Conservation (phyloP, 1,140 invertebrate genomes). For the Ephestia elutella region DNA sequence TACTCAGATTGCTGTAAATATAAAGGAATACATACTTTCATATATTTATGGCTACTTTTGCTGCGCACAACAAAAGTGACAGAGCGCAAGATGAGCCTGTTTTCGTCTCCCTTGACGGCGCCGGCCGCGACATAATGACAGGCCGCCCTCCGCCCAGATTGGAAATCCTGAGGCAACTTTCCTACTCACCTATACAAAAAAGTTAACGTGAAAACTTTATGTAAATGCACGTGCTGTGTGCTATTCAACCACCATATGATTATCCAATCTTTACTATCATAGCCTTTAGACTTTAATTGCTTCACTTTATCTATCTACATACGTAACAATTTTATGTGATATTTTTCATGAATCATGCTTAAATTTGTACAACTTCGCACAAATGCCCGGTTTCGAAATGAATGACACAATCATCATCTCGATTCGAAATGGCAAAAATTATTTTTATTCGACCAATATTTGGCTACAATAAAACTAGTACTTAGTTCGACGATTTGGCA, state of each 20-base stretch:
- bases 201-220: slow-evolving; percentile 40
- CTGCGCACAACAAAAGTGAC: not conserved
- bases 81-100: slow-evolving; percentile 18
- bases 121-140: slow-evolving; percentile 21
- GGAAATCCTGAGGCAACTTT: slow-evolving; percentile 52
- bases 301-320: too few relatives aligned
- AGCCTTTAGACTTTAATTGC: too few relatives aligned
- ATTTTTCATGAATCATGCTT: slow-evolving; percentile 39
- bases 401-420: too few relatives aligned
- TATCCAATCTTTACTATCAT: too few relatives aligned
- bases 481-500: slow-evolving; percentile 40
- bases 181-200: slow-evolving; percentile 38
- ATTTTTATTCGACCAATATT: too few relatives aligned
- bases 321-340: not conserved
- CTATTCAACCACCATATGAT: too few relatives aligned
- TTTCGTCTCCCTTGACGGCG: slow-evolving; percentile 12
- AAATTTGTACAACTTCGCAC: slow-evolving; percentile 35
- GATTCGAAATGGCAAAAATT: too few relatives aligned
- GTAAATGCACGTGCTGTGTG: not conserved
- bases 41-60: too few relatives aligned
- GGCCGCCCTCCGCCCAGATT: slow-evolving; percentile 35
- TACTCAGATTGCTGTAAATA: too few relatives aligned
- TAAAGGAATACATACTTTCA: too few relatives aligned
- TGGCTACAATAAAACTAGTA: slow-evolving; percentile 48
- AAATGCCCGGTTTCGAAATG: slow-evolving; percentile 35